phyloP scores from a whole-genome alignment of 2,888 invertebrate species.

The Amphimallon solstitiale region DNA sequence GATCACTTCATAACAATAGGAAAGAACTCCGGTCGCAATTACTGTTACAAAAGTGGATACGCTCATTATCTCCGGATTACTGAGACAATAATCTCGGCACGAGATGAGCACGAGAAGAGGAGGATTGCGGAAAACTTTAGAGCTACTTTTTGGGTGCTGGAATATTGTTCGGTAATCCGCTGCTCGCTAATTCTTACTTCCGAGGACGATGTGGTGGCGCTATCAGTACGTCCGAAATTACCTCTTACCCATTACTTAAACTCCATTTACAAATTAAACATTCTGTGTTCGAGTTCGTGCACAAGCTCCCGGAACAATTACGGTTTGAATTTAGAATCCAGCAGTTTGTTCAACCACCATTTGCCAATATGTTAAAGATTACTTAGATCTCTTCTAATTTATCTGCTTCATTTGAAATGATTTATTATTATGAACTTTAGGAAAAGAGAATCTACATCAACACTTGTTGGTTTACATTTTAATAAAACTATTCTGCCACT shows the following conservation, averaged over 20 bases:
- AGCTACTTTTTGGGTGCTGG: constrained; percentile 8
- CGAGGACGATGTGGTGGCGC: constrained; percentile 32
- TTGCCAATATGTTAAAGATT: neutral
- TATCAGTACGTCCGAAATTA: constrained; percentile 36
- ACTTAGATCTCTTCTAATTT: no score
- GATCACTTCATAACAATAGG: constrained; percentile 50
- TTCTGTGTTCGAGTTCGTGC: neutral
- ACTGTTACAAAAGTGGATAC: constrained; percentile 49
- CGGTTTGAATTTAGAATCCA: neutral
- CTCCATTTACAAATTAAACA: constrained; percentile 16
- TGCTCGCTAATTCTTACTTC: constrained; percentile 45
- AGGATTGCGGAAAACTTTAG: constrained; percentile 21
- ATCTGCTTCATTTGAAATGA: no score
- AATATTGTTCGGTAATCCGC: constrained; percentile 48
- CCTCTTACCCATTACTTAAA: constrained; percentile 22
- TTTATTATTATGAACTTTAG: no score
- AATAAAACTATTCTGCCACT: no score
- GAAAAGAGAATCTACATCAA: no score
- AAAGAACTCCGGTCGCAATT: constrained; percentile 48
- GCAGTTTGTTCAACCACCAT: neutral
- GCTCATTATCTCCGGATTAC: constrained; percentile 55
- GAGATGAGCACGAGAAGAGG: constrained; percentile 36
- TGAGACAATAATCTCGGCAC: constrained; percentile 49
- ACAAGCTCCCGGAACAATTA: neutral
- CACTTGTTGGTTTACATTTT: no score